Conservation (phyloP, 2,797 vertebrate genomes). For the Geotrypetes seraphini region DNA sequence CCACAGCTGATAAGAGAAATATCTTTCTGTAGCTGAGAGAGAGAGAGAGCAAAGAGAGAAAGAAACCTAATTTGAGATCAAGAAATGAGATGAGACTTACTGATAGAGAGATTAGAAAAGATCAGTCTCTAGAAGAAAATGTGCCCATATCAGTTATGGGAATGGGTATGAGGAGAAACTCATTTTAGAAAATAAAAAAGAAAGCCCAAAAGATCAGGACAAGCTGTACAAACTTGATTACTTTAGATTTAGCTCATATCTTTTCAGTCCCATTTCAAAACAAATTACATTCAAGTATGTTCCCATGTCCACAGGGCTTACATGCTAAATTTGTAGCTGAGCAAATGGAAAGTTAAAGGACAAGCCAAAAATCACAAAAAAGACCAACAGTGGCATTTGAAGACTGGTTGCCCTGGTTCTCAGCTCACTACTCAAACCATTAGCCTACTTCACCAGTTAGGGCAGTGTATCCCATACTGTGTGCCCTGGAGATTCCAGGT, state of each 20-base stretch:
- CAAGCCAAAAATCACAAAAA: too few species aligned
- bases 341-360: too few species aligned
- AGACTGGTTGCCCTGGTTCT: too few species aligned
- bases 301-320: too few species aligned
- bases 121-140: not conserved
- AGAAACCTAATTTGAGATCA: conserved; percentile 1
- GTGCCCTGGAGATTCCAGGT: too few species aligned
- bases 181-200: not conserved
- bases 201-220: not conserved
- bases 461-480: too few species aligned
- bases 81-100: not conserved
- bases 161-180: not conserved
- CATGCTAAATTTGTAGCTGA: too few species aligned
- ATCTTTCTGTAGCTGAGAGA: not conserved
- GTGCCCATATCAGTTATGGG: fast-evolving
- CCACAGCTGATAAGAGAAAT: not conserved
- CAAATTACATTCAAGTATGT: too few species aligned
- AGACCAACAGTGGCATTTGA: too few species aligned
- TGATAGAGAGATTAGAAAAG: conserved; percentile 2
- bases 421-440: too few species aligned
- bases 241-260: not conserved
- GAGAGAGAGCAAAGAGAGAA: not conserved
- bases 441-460: too few species aligned
- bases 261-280: not conserved
- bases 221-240: not conserved